Base-by-base conservation (phyloP, 2,888 invertebrate species). In the Corbicula japonica region DNA sequence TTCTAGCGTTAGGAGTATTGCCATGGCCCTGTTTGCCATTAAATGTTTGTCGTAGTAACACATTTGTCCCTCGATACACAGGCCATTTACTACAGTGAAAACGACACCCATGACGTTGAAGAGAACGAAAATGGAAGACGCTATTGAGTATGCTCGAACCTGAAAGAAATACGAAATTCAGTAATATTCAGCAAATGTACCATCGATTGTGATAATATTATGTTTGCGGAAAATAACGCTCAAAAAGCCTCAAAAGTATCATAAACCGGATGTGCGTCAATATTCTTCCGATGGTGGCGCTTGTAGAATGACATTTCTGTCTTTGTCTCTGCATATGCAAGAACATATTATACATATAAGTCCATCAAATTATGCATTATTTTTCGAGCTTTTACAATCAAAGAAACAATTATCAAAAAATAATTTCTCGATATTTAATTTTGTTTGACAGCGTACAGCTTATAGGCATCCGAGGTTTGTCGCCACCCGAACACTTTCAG, bases 91-190 rank as follows among this genome's bases (percentile, higher is more conserved):
- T 15, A 80, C 73, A 3, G 66, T 60, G 58, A 84, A 78, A 18
- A 84, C 84, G 23, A 78, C 62, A 1, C 78, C 84, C 80, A 80
- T 84, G 10, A 78, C 80, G 61, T 80, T 76, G 52, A 78, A 77
- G 35, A 84, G 61, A 26, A 80, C 78, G 54, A 84, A 66, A 2
- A 84, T 54, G 10, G 75, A 76, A 41, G 54, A 63, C 1, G 50
- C 38, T 15, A 84, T 41, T 1, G 76, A 70, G 58, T 79, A 83
- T 23, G 26, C 73, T n/a, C 35, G 76, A 18, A 83, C 76, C 83
- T 83, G 76, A 23, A 71, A 50, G 23, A n/a, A 1, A 44, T 1
- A 63, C 10, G 30, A 30, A 32, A 28, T 26, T 4, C 8, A 48
- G 4, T 8, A 52, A 8, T 28, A 1, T 18, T 28, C 18, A 3